Evolutionary conservation across 2,888 invertebrate species (phyloP).

Genomic region (Cerastis rubricosa): DNA sequence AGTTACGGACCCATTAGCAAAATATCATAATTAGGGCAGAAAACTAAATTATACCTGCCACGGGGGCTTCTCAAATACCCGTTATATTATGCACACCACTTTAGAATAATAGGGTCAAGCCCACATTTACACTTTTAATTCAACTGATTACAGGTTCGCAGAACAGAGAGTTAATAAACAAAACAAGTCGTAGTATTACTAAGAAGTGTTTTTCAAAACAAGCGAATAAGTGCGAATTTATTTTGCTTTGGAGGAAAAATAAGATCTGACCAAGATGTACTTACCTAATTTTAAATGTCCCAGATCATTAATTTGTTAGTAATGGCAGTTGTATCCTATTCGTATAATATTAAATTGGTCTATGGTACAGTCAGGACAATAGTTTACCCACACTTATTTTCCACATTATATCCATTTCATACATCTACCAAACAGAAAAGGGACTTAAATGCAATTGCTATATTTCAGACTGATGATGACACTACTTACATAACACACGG

Average conservation of each 20-base stretch:
- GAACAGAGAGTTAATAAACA: conserved; percentile 50
- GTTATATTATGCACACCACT: conserved; percentile 25
- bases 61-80: not conserved
- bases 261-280: not conserved
- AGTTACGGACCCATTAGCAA: too few species aligned
- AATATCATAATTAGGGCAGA: not conserved
- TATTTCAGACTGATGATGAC: too few species aligned
- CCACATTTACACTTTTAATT: conserved; percentile 45
- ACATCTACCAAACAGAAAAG: too few species aligned
- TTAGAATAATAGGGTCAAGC: conserved; percentile 51
- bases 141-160: conserved; percentile 52
- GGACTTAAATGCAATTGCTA: too few species aligned
- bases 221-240: conserved; percentile 7
- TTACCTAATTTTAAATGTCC: too few species aligned
- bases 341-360: too few species aligned
- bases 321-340: too few species aligned
- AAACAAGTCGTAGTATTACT: conserved; percentile 27
- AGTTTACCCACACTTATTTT: not conserved
- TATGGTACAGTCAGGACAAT: not conserved
- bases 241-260: not conserved
- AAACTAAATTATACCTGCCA: not conserved
- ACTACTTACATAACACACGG: too few species aligned
- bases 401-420: too few species aligned
- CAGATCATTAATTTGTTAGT: too few species aligned
- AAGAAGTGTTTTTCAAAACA: conserved; percentile 48